These are phyloP conservation scores for Nesometra sesokonis DNA, from an alignment of 35 echinoderm and acorn worm genomes.

Conservation along the genomic window DNA sequence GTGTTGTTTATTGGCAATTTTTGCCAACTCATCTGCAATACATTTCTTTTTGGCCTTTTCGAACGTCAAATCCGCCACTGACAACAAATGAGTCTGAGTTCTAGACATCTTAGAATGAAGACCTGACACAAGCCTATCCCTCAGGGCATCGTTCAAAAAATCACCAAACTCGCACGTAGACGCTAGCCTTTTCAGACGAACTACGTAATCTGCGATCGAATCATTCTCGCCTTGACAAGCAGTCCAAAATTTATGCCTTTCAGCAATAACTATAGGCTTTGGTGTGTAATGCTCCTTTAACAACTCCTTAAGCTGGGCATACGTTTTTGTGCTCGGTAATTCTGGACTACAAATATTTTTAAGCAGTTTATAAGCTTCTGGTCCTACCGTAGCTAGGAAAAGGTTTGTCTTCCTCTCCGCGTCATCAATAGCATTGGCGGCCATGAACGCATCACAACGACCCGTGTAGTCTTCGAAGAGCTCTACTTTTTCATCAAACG, in stretches of 20 bases:
- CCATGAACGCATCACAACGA: too few species aligned
- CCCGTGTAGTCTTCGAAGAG: too few species aligned
- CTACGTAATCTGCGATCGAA: slow-evolving; percentile 1
- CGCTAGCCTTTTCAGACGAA: neutral
- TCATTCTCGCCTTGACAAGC: neutral
- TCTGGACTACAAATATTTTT: slow-evolving; percentile 6
- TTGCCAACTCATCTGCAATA: slow-evolving; percentile 23
- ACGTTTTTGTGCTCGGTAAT: slow-evolving; percentile 1
- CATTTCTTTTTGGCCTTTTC: too few species aligned
- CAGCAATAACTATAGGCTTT: slow-evolving; percentile 12
- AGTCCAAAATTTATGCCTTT: slow-evolving; percentile 13
- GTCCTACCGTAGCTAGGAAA: too few species aligned
- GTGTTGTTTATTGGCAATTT: slow-evolving; percentile 4
- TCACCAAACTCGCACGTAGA: neutral
- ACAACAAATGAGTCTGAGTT: slow-evolving; percentile 14
- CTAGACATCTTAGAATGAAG: slow-evolving; percentile 1
- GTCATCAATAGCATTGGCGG: too few species aligned
- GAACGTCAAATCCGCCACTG: slow-evolving; percentile 11
- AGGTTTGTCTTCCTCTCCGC: too few species aligned
- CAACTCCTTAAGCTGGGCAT: slow-evolving; percentile 1
- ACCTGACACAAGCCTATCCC: slow-evolving; percentile 11
- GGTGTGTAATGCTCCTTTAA: too few species aligned
- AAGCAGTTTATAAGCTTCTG: too few species aligned
- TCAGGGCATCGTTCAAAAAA: slow-evolving; percentile 1
- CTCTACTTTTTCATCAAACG: too few species aligned